Base-by-base conservation (phyloP, 2,888 invertebrate genomes). In the Mycogona germanica region DNA sequence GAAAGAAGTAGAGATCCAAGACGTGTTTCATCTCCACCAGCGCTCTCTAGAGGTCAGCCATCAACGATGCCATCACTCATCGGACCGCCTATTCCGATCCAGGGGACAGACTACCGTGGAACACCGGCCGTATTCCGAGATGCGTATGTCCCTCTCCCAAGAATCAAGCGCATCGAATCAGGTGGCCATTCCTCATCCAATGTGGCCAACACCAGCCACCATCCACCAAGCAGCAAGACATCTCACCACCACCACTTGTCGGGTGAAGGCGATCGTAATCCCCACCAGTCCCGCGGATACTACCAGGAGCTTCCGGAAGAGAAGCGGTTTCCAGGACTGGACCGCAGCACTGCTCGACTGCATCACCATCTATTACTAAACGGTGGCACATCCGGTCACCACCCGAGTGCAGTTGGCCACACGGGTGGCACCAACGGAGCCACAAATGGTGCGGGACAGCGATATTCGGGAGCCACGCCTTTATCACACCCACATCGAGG, bases 271-370 rank as follows among this genome's bases (percentile, higher is more conserved):
- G 12, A 23, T 25, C 46, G 46, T 21, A 9, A 26, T 26, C 51
- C 21, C 9, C 53, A 23, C 7, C 26, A 30, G 12, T 48, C 48
- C 2, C 30, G 28, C 37, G 17, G 21, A 37, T 56, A 62, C 21
- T 76, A 76, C 61, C 72, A 73, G 51, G 76, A 76, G 60, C 64
- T 75, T 47, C 72, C 73, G 23, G 75, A 76, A 40, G 71, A 72
- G 60, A 76, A 76, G 57, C 68, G 76, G 61, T 76, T 75, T 61
- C 76, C 74, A 3, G 75, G 74, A 2, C 62, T 75, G 42, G 76
- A 75, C 62, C 71, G 74, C 14, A 76, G 76, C 30, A 67, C 67
- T 3, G 71, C 72, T 41, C 61, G 69, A 25, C 61, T 50, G n/a
- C 50, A 38, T 19, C 50, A 38, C 7, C 19, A n/a, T n/a, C n/a